phyloP scores from a whole-genome alignment of 2,113 vertebrate species.

The Rostratula benghalensis region DNA sequence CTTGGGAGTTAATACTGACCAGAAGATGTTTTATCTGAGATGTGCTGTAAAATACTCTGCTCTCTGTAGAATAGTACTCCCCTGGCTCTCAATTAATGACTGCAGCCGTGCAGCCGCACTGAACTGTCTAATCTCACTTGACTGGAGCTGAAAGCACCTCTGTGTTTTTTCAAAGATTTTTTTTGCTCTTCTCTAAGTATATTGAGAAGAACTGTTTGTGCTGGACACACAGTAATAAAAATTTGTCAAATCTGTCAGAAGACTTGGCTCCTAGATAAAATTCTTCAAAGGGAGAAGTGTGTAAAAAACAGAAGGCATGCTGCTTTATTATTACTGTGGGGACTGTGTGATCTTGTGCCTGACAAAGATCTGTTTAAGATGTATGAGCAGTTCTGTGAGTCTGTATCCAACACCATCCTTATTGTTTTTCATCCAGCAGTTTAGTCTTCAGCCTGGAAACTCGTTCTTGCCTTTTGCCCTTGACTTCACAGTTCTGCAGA shows the following conservation, averaged over 20 bases:
- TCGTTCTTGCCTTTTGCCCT: background rate
- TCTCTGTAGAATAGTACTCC: slow-evolving; percentile 46
- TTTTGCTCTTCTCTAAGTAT: background rate
- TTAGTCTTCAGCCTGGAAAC: background rate
- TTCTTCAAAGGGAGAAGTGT: slow-evolving; percentile 16
- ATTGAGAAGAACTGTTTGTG: slow-evolving; percentile 31
- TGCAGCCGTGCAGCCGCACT: slow-evolving; percentile 6
- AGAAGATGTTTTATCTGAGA: slow-evolving; percentile 35
- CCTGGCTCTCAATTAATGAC: slow-evolving; percentile 69
- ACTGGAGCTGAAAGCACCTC: background rate
- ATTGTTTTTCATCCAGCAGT: slow-evolving; percentile 23
- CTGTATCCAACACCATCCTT: background rate
- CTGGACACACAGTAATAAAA: slow-evolving; percentile 41
- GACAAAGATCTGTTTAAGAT: slow-evolving; percentile 22
- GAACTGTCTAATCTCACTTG: slow-evolving; percentile 54
- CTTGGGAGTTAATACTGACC: slow-evolving; percentile 59
- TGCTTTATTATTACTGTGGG: slow-evolving; percentile 1
- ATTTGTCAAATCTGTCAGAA: slow-evolving; percentile 51
- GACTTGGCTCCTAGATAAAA: slow-evolving; percentile 13
- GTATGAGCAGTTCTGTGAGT: background rate
- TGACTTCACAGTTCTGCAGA: slow-evolving; percentile 6
- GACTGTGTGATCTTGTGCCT: background rate
- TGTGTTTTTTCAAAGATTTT: background rate
- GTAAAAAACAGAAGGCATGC: background rate
- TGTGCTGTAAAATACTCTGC: slow-evolving; percentile 28